phyloP scores from a whole-genome alignment of 2,888 invertebrate species.

The Agapetus fuscipes region DNA sequence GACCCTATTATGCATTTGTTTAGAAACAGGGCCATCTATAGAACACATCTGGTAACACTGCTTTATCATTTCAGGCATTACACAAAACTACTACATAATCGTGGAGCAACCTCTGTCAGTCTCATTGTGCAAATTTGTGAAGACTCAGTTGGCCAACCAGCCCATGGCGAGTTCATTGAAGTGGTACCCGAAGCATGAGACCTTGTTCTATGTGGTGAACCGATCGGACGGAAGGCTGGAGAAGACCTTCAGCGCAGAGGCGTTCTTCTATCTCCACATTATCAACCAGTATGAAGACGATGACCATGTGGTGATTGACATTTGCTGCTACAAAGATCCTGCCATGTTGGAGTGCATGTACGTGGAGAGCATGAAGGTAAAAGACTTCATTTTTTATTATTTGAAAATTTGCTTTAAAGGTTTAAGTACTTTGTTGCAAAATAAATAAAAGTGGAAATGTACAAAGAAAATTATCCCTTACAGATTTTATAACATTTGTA shows the following conservation, averaged over 20 bases:
- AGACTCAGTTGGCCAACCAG: constrained; percentile 51
- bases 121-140: constrained; percentile 52
- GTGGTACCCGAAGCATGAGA: constrained; percentile 66
- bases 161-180: constrained; percentile 59
- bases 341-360: constrained; percentile 82
- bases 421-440: neutral
- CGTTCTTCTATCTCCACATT: constrained; percentile 77
- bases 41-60: too few species aligned
- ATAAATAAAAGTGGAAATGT: too few species aligned
- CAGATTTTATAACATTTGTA: too few species aligned
- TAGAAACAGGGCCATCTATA: too few species aligned
- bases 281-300: constrained; percentile 76
- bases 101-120: constrained; percentile 82
- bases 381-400: neutral
- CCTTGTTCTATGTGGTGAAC: constrained; percentile 43
- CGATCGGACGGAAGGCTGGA: constrained; percentile 32
- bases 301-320: constrained; percentile 61
- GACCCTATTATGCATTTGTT: too few species aligned
- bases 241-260: constrained; percentile 50
- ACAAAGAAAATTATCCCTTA: too few species aligned
- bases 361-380: constrained; percentile 65
- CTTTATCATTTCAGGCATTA: constrained; percentile 46
- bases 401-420: too few species aligned
- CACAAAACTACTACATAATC: constrained; percentile 77
- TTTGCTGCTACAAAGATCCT: constrained; percentile 75